phyloP scores from a whole-genome alignment of 64 coral and sea anemone genomes.

The Porites lutea region DNA sequence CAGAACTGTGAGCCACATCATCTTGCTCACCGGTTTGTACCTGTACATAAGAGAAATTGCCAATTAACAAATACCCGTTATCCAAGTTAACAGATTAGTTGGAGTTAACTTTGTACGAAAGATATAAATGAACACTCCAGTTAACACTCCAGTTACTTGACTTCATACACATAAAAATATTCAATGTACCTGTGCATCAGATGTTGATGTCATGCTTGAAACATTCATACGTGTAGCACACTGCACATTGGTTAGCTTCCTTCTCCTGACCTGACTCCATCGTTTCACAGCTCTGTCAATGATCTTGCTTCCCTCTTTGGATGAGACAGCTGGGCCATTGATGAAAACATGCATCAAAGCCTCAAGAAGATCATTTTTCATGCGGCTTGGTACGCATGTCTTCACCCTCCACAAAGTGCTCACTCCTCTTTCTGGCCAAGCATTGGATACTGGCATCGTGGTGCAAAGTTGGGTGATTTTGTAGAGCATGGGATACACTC shows the following conservation, averaged over 20 bases:
- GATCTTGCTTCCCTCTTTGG: background rate
- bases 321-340: slow-evolving; percentile 18
- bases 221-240: background rate
- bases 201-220: background rate
- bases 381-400: too few relatives aligned
- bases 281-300: slow-evolving; percentile 5
- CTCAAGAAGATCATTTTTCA: too few relatives aligned
- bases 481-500: background rate
- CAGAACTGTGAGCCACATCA: slow-evolving; percentile 1
- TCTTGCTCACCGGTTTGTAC: slow-evolving; percentile 19
- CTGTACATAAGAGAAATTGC: background rate
- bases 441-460: background rate
- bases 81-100: too few relatives aligned
- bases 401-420: too few relatives aligned
- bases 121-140: too few relatives aligned
- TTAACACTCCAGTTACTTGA: background rate
- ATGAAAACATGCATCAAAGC: background rate
- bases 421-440: background rate
- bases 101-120: too few relatives aligned
- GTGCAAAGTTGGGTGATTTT: background rate
- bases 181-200: background rate
- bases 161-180: background rate
- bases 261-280: background rate
- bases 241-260: slow-evolving; percentile 1
- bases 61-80: background rate